Conservation (phyloP, 2,797 vertebrate genomes). For the Gymnopithys bicolor region DNA sequence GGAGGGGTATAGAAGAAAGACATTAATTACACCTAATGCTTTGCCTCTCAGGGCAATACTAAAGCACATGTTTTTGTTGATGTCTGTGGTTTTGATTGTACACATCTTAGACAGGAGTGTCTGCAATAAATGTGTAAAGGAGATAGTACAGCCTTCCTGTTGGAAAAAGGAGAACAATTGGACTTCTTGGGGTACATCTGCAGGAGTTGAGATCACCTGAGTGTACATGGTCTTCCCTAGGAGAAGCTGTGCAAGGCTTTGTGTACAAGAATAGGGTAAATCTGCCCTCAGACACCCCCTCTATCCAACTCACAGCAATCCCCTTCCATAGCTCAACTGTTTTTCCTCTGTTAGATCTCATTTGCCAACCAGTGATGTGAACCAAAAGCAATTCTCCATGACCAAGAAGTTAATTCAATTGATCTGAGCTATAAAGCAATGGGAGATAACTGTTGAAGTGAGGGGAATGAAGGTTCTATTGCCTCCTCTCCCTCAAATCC, state of each 20-base stretch:
- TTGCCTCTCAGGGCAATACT: not conserved
- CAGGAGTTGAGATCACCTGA: not conserved
- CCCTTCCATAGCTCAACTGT: not conserved
- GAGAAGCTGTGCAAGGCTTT: not conserved
- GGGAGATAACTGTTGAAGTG: not conserved
- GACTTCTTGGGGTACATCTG: not conserved
- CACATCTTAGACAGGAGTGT: not conserved
- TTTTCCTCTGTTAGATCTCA: not conserved
- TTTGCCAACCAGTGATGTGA: not conserved
- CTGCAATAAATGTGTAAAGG: not conserved
- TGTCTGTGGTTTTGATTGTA: not conserved
- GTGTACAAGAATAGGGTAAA: not conserved
- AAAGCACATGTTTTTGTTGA: not conserved
- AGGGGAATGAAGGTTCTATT: not conserved
- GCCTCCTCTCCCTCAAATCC: not conserved
- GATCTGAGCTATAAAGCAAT: not conserved
- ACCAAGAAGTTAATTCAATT: not conserved
- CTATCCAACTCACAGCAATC: not conserved
- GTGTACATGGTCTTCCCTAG: not conserved
- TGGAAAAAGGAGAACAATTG: not conserved
- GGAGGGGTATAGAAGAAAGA: not conserved
- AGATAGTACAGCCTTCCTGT: not conserved
- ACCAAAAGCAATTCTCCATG: not conserved
- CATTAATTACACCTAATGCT: not conserved
- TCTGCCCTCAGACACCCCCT: not conserved